Percentiles rank a stretch among this genome's conserved stretches.
These are phyloP conservation scores for Musca domestica DNA, from an alignment of 1,140 invertebrate genomes.

Conservation along the genomic window DNA sequence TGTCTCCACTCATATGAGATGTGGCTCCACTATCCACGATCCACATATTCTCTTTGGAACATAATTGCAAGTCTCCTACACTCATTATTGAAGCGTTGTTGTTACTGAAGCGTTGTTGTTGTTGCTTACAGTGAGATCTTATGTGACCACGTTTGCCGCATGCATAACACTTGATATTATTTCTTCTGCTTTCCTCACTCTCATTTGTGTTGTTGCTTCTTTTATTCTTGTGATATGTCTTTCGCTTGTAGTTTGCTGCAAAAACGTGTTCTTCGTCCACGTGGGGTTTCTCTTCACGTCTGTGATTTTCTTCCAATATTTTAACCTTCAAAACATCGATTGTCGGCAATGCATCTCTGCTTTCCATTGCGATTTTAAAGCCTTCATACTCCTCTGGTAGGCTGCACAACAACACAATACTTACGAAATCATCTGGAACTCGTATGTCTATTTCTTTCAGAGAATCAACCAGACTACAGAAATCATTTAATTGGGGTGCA, in stretches of 20 bases:
- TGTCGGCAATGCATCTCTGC: neutral
- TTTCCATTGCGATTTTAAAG: neutral
- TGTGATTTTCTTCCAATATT: neutral
- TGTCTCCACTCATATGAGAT: too few relatives aligned
- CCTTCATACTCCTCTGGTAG: neutral
- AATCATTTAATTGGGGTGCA: too few relatives aligned
- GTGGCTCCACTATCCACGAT: too few relatives aligned
- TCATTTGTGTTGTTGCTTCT: too few relatives aligned
- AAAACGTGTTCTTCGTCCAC: neutral
- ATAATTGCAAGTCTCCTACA: too few relatives aligned
- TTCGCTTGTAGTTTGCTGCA: neutral
- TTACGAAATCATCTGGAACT: neutral
- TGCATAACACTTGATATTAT: too few relatives aligned
- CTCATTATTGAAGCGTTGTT: too few relatives aligned
- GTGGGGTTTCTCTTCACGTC: neutral
- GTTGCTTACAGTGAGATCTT: too few relatives aligned
- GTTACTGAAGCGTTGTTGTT: too few relatives aligned
- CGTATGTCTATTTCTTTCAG: neutral
- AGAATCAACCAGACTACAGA: neutral
- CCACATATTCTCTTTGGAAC: too few relatives aligned
- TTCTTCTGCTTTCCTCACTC: too few relatives aligned
- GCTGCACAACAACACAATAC: neutral
- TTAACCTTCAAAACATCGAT: neutral
- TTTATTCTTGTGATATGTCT: neutral
- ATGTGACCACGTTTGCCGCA: too few relatives aligned